A percentile compares a stretch with the other conserved stretches of the same genome.
These are phyloP conservation scores for Drosophila siamana DNA, from an alignment of 2,888 invertebrate species.

Conservation along the genomic window DNA sequence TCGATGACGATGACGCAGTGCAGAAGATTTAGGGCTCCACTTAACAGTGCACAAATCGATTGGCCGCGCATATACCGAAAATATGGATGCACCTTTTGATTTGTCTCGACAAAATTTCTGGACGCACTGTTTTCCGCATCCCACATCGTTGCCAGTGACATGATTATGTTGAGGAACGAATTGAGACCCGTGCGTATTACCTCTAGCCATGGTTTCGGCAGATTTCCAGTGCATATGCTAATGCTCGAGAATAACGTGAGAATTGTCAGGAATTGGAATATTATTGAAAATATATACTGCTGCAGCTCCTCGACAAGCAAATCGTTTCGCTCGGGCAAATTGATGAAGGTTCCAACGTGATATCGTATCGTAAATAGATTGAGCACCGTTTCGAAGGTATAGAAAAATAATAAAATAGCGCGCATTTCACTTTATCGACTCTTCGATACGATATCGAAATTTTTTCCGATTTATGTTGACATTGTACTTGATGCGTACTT, in stretches of 20 bases:
- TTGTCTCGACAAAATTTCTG: constrained; percentile 3
- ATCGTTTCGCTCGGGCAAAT: not conserved
- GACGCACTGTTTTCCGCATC: constrained; percentile 32
- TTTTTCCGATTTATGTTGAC: not conserved
- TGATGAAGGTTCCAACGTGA: constrained; percentile 32
- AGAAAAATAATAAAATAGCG: constrained; percentile 31
- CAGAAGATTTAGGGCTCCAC: constrained; percentile 26
- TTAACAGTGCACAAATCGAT: constrained; percentile 31
- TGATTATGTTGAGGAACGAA: constrained; percentile 13
- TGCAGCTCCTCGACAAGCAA: constrained; percentile 7
- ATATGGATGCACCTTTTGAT: constrained; percentile 22
- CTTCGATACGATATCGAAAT: not conserved
- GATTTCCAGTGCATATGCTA: constrained; percentile 27
- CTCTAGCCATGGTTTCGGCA: constrained; percentile 30
- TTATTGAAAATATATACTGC: constrained; percentile 18
- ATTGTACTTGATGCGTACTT: not conserved
- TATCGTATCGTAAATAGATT: constrained; percentile 28
- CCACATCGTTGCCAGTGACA: constrained; percentile 34
- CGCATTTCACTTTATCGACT: constrained; percentile 27
- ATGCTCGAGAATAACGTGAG: constrained; percentile 40
- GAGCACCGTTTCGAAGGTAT: constrained; percentile 27
- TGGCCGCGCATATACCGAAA: constrained; percentile 24
- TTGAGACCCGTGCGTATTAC: constrained; percentile 19
- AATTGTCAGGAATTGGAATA: constrained; percentile 28
- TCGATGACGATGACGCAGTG: constrained; percentile 35